Base-by-base conservation (phyloP, 2,113 vertebrate species). In the Centropus bengalensis region DNA sequence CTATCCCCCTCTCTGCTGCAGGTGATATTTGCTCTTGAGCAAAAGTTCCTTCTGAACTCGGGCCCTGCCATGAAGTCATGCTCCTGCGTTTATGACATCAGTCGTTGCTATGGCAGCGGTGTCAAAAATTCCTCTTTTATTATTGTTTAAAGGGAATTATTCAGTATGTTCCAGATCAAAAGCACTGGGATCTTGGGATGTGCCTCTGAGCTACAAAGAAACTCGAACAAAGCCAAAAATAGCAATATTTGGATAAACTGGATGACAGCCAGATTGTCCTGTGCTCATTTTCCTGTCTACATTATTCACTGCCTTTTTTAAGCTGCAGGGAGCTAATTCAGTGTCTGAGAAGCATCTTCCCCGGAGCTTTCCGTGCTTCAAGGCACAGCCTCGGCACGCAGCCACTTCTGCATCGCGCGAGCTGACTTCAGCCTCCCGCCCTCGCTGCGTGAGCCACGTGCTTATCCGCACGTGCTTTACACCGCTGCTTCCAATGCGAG, bases 211-310 rank as follows among this genome's bases (percentile, higher is more conserved):
- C 82, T 5, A 42, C 79, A 38, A 40, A 78, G 90, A 88, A 96
- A 95, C 80, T 94, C 45, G 16, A 96, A 91, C 94, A 95, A 74
- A 96, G 88, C 85, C 90, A 19, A 97, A 96, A 96, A 95, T 95
- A 97, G 95, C 90, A 95, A 66, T 95, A 92, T 96, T 95, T 96
- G 96, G 94, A 83, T 88, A 95, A 96, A 76, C 88, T 91, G 93
- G 85, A 68, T 88, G 94, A 47, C 86, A 96, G 92, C 77, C 94
- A 86, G 83, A 5, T 81, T 88, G 67, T 80, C 95, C 94, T 94
- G 87, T 44, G 68, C 88, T 97, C 68, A 0, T 94, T 94, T 92
- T 87, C 67, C 80, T 60, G 12, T 52, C 82, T 74, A 1, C 71
- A 51, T 88, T 94, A 82, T 90, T 93, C 85, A 74, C 62, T 69